A percentile compares a stretch with the other conserved stretches of the same genome.
Conservation (phyloP, 2,888 invertebrate species). For the Strigamia transsilvanica region DNA sequence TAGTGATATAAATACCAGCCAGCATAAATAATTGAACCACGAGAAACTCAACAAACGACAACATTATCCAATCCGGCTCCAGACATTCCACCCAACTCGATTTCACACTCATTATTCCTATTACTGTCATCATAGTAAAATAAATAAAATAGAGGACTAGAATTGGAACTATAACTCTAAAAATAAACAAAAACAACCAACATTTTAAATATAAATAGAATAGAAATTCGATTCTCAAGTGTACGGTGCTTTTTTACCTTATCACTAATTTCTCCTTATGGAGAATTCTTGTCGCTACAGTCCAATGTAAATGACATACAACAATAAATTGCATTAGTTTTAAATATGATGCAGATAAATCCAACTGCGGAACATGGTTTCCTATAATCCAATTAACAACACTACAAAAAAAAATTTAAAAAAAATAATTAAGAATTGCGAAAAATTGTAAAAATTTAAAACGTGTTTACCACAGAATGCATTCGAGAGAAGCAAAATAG, state of each 20-base stretch:
- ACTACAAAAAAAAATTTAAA: conserved; percentile 61
- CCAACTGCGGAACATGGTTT: conserved; percentile 65
- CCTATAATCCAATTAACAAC: conserved; percentile 66
- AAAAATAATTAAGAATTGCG: background rate
- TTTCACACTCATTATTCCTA: conserved; percentile 66
- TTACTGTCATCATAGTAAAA: conserved; percentile 65
- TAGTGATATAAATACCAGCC: conserved; percentile 67
- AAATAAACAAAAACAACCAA: conserved; percentile 55
- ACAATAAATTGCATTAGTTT: conserved; percentile 67
- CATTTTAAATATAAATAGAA: background rate
- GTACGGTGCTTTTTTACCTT: conserved; percentile 58
- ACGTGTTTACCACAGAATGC: conserved; percentile 65
- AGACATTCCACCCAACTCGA: conserved; percentile 66
- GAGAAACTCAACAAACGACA: conserved; percentile 67
- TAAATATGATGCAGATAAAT: conserved; percentile 66
- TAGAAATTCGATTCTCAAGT: background rate
- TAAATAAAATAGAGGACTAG: conserved; percentile 65
- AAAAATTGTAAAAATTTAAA: background rate
- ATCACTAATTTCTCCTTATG: conserved; percentile 64
- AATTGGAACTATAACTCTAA: conserved; percentile 66
- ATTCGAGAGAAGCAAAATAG: conserved; percentile 67
- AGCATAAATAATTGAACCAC: conserved; percentile 67
- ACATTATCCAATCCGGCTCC: conserved; percentile 68
- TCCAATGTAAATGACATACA: conserved; percentile 68
- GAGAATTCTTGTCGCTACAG: conserved; percentile 66